These are phyloP conservation scores for Eumacrocentrus americanus DNA, from an alignment of 2,888 invertebrate genomes.

Conservation along the genomic window DNA sequence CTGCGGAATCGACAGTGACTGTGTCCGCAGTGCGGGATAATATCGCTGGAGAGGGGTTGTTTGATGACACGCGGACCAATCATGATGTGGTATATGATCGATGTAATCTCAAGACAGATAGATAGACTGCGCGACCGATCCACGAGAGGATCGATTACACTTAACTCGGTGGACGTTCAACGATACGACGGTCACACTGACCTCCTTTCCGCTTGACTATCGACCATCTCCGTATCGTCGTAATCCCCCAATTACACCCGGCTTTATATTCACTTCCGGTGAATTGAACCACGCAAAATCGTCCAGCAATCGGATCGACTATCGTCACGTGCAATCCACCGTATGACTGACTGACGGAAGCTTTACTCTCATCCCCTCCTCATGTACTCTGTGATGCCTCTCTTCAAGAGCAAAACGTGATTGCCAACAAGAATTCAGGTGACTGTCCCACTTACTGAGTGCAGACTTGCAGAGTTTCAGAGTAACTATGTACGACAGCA, in stretches of 20 bases:
- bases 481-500: no score
- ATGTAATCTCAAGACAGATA: no score
- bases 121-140: no score
- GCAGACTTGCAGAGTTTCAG: no score
- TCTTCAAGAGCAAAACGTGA: constrained; percentile 45
- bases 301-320: neutral
- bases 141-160: constrained; percentile 16
- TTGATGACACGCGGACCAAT: constrained; percentile 46
- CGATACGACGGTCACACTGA: constrained; percentile 4
- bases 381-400: no score
- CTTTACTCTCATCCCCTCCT: constrained; percentile 4
- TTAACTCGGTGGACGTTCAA: no score
- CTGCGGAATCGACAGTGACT: constrained; percentile 54
- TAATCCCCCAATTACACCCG: constrained; percentile 2
- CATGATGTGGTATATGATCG: constrained; percentile 41
- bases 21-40: constrained; percentile 50
- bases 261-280: neutral
- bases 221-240: constrained; percentile 2
- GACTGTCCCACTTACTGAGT: constrained; percentile 56
- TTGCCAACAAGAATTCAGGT: constrained; percentile 57
- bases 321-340: neutral
- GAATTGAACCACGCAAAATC: neutral
- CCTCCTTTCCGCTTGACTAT: constrained; percentile 7
- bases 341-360: neutral
- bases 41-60: constrained; percentile 38